Conservation (phyloP, 1,140 invertebrate species). For the Helicoverpa armigera region DNA sequence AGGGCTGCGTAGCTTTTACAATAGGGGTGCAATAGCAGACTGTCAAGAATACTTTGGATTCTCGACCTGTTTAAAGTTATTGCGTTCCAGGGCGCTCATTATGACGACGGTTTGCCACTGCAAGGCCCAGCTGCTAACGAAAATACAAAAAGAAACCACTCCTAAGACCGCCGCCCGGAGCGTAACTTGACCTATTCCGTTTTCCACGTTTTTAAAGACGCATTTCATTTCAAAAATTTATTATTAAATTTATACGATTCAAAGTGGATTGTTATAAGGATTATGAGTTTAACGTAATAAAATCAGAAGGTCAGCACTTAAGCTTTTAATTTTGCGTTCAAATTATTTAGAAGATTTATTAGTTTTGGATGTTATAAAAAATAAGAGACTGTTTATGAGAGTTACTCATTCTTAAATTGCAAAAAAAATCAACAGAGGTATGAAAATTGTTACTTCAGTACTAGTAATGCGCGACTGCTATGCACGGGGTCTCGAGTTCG, state of each 20-base stretch:
- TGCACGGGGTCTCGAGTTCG: too few relatives aligned
- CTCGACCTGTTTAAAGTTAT: conserved; percentile 52
- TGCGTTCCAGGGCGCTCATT: conserved; percentile 51
- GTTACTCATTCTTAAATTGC: too few relatives aligned
- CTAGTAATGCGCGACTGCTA: too few relatives aligned
- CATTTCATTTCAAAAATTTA: conserved; percentile 28
- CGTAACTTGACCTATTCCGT: conserved; percentile 42
- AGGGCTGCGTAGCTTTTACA: conserved; percentile 14
- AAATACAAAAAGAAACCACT: conserved; percentile 35
- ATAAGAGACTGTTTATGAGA: background rate
- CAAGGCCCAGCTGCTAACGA: conserved; percentile 21
- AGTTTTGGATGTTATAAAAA: background rate
- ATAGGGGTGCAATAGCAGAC: conserved; percentile 26
- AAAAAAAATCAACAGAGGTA: too few relatives aligned
- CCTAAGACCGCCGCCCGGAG: conserved; percentile 21
- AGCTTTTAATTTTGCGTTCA: background rate
- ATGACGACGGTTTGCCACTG: conserved; percentile 6
- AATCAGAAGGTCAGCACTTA: background rate
- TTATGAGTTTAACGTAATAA: conserved; percentile 20
- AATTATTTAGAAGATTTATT: background rate
- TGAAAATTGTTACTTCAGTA: too few relatives aligned
- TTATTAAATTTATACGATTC: conserved; percentile 35
- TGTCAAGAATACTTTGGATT: conserved; percentile 44
- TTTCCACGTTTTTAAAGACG: conserved; percentile 21
- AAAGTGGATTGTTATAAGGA: conserved; percentile 14